Base-by-base conservation (phyloP, 2,113 vertebrate genomes). In the Gymnocephalus cernua region DNA sequence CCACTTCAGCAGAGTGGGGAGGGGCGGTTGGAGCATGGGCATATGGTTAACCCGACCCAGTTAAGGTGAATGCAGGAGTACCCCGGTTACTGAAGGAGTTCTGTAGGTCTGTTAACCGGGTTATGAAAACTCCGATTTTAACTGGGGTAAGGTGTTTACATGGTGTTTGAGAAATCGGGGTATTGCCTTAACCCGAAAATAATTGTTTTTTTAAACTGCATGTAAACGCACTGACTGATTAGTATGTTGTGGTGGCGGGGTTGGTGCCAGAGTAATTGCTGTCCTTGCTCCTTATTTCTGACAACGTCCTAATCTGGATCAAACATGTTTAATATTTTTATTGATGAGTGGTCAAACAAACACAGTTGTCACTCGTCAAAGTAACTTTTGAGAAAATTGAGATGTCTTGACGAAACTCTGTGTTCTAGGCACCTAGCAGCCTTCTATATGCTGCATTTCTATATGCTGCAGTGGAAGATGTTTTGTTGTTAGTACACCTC, bases 401-500 rank as follows among this genome's bases (percentile, higher is more conserved):
- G 9, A 57, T 50, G 19, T 25, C 14, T n/a, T 21, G 25, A 25
- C 0, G 2, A 56, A 44, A 48, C 56, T 56, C 11, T 71, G 44
- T 6, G 27, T 38, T 56, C 4, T 27, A 16, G 48, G 48, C 3
- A 1, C 45, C 4, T 18, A 44, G n/a, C n/a, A 32, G 32, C 32
- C 32, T 32, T 32, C 32, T 32, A 6, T 32, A 32, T 32, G 32
- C 32, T 32, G 32, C 32, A 32, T 25, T 53, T 62, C 45, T 57
- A 4, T 76, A 47, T 58, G 56, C 15, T 67, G 29, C 38, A 23
- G 15, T 44, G n/a, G 41, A 78, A 47, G 66, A n/a, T 32, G 23
- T 48, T 64, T 54, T 35, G 16, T 41, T 53, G 25, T 48, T 44
- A n/a, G 54, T 73, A 25, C 29, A 57, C n/a, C n/a, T 77, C 56